phyloP scores from a whole-genome alignment of 2,113 vertebrate genomes.

The Mesembrinibis cayennensis region DNA sequence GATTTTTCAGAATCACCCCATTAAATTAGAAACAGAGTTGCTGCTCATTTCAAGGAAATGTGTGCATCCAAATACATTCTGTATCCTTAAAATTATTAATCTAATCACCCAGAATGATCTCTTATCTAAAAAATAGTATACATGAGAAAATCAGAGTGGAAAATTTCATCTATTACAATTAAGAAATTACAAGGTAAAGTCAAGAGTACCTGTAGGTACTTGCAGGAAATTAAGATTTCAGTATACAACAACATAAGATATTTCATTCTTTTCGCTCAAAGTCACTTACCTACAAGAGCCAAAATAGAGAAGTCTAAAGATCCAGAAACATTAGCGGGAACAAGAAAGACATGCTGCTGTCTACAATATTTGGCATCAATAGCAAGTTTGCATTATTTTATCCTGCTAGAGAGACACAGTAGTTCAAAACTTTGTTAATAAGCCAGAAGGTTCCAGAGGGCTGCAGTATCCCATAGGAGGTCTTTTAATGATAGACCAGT shows the following conservation, averaged over 20 bases:
- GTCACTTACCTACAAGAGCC: neutral
- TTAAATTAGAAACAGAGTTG: neutral
- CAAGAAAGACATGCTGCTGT: neutral
- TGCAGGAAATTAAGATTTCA: neutral
- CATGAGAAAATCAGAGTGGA: neutral
- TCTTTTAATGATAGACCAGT: neutral
- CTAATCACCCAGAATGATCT: neutral
- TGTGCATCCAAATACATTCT: neutral
- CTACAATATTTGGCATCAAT: neutral
- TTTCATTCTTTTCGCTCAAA: neutral
- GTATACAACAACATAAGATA: neutral
- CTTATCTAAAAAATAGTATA: neutral
- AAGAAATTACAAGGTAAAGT: neutral
- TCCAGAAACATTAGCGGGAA: neutral
- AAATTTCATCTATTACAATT: neutral
- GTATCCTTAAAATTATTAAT: neutral
- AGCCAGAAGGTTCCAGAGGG: neutral
- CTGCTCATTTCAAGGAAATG: neutral
- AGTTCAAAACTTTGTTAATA: conserved; percentile 9
- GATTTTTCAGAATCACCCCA: neutral
- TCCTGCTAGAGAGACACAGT: neutral
- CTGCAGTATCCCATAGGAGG: neutral
- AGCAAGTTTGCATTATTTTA: neutral
- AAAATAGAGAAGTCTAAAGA: neutral
- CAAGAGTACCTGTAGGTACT: neutral